phyloP scores from a whole-genome alignment of 2,888 invertebrate genomes.

The Chouioia cunea region DNA sequence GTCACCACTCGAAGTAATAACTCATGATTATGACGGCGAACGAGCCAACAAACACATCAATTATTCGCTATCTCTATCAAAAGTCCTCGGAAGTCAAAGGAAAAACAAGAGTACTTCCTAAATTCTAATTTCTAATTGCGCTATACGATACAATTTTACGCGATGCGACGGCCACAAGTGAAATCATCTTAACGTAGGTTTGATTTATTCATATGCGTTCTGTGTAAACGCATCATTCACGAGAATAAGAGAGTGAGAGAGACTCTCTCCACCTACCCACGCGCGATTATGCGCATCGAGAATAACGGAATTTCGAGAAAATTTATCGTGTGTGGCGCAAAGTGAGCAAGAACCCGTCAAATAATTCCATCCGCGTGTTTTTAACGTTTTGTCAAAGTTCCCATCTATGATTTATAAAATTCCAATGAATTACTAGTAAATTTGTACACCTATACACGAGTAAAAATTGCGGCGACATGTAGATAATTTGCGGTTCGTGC shows the following conservation, averaged over 20 bases:
- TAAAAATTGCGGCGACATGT: too few relatives aligned
- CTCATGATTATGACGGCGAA: conserved; percentile 20
- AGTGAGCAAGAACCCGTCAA: conserved; percentile 11
- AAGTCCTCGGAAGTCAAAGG: too few relatives aligned
- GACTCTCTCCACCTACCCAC: conserved; percentile 49
- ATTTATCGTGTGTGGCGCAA: conserved; percentile 22
- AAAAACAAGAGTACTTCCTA: too few relatives aligned
- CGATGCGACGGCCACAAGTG: conserved; percentile 11
- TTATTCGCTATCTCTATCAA: too few relatives aligned
- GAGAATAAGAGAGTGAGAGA: conserved; percentile 9
- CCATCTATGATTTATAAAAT: too few relatives aligned
- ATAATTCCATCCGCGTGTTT: conserved; percentile 19
- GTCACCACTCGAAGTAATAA: conserved; percentile 10
- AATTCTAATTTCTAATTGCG: too few relatives aligned
- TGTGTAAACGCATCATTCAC: conserved; percentile 29
- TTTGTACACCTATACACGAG: not conserved
- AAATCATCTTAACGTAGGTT: conserved; percentile 51
- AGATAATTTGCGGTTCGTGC: too few relatives aligned
- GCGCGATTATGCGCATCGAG: conserved; percentile 48
- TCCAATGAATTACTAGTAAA: not conserved
- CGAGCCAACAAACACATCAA: too few relatives aligned
- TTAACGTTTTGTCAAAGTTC: too few relatives aligned
- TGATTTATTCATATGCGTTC: conserved; percentile 51
- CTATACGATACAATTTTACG: conserved; percentile 6
- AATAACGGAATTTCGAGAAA: conserved; percentile 33